These are phyloP conservation scores for Cephus spinipes DNA, from an alignment of 2,888 invertebrate species.

Conservation along the genomic window DNA sequence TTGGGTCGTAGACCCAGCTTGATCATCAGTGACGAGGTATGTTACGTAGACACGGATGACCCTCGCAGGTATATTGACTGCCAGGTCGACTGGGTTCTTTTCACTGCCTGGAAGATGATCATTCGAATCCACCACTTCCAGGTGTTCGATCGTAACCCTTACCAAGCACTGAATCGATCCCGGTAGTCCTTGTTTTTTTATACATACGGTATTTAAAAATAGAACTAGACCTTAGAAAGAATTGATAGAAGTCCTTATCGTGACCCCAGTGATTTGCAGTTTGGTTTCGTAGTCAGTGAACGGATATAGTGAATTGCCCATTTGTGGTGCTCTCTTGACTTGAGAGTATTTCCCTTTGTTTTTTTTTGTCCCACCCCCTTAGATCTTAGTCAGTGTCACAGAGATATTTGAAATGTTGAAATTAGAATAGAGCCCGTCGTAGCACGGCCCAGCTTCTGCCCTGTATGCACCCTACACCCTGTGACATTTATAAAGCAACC, in stretches of 20 bases:
- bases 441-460: slow-evolving; percentile 12
- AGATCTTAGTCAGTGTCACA: slow-evolving; percentile 7
- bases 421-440: slow-evolving; percentile 2
- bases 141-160: not conserved
- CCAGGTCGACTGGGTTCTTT: not conserved
- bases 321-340: not conserved
- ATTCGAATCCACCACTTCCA: not conserved
- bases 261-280: not conserved
- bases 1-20: slow-evolving; percentile 89
- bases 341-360: not conserved
- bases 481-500: not conserved
- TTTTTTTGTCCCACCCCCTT: not conserved
- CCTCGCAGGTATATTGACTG: slow-evolving; percentile 5
- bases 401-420: not conserved
- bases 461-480: not conserved
- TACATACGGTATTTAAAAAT: not conserved
- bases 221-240: not conserved
- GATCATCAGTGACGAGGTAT: slow-evolving; percentile 95
- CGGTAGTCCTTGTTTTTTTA: not conserved
- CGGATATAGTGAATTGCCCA: not conserved
- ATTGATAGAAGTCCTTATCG: not conserved
- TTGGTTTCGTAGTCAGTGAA: not conserved
- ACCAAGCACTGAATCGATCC: not conserved
- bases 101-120: not conserved
- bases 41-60: slow-evolving; percentile 51